Conservation (phyloP, 1,140 invertebrate species). For the Hyposmocoma kahamanoa region DNA sequence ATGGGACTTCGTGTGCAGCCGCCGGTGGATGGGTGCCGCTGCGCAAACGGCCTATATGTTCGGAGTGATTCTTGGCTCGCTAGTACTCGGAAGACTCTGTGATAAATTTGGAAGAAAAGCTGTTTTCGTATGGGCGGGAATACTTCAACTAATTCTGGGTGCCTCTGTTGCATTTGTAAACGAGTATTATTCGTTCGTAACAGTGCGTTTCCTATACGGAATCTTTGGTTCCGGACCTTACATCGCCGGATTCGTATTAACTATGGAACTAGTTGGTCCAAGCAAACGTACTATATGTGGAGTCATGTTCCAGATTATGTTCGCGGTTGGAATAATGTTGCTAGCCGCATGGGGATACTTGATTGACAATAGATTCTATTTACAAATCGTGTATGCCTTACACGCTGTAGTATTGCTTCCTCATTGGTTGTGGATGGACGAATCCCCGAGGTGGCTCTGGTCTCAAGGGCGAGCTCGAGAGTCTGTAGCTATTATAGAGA, state of each 20-base stretch:
- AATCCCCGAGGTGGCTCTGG: conserved; percentile 89
- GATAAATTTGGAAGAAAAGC: conserved; percentile 89
- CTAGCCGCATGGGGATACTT: conserved; percentile 86
- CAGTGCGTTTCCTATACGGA: conserved; percentile 82
- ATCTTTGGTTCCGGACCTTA: conserved; percentile 87
- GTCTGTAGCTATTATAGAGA: conserved; percentile 81
- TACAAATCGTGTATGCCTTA: conserved; percentile 86
- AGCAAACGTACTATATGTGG: conserved; percentile 87
- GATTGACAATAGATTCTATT: conserved; percentile 81
- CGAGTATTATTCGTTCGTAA: conserved; percentile 81
- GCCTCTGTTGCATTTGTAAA: conserved; percentile 81
- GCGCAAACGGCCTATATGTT: conserved; percentile 90
- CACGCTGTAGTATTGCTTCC: conserved; percentile 81
- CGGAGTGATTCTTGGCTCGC: conserved; percentile 87
- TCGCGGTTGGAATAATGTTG: conserved; percentile 86
- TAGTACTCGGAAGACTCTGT: conserved; percentile 85
- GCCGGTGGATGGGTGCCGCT: conserved; percentile 85
- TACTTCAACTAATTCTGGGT: conserved; percentile 81
- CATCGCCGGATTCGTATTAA: conserved; percentile 86
- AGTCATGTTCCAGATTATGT: conserved; percentile 85
- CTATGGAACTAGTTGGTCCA: conserved; percentile 90
- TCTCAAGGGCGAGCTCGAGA: conserved; percentile 81
- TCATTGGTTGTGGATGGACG: conserved; percentile 89
- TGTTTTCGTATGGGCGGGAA: conserved; percentile 82
- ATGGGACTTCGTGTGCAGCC: conserved; percentile 89